phyloP scores from a whole-genome alignment of 2,888 invertebrate genomes.

The Nemotelus pantherinus region DNA sequence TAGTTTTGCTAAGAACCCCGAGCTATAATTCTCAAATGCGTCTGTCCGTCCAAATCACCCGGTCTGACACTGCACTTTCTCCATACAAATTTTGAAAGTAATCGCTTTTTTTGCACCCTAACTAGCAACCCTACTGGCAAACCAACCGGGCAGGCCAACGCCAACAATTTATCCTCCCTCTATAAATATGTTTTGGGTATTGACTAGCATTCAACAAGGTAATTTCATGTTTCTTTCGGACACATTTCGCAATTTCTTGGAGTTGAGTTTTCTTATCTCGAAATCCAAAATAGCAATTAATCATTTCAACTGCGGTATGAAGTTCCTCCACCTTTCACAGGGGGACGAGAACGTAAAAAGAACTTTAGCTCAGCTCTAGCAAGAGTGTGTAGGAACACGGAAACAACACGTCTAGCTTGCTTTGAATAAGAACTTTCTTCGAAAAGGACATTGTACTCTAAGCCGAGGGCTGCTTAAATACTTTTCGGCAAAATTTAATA shows the following conservation, averaged over 20 bases:
- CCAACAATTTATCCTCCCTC: too few species aligned
- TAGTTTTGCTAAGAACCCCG: background rate
- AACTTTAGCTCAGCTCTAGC: conserved; percentile 13
- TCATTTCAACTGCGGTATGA: conserved; percentile 26
- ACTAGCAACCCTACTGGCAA: background rate
- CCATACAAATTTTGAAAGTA: background rate
- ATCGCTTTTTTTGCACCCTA: background rate
- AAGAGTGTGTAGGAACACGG: background rate
- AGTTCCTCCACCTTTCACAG: background rate
- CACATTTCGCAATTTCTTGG: background rate
- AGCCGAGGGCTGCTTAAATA: background rate
- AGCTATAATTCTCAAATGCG: too few species aligned
- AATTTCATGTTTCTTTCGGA: conserved; percentile 9
- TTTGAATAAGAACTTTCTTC: too few species aligned
- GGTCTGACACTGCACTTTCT: background rate
- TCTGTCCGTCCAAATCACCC: background rate
- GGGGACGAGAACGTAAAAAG: conserved; percentile 18
- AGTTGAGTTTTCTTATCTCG: conserved; percentile 20
- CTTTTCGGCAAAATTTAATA: conserved; percentile 27
- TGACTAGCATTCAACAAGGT: background rate
- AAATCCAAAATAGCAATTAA: conserved; percentile 40
- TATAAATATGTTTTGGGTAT: background rate
- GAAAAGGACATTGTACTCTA: too few species aligned
- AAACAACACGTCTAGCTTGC: too few species aligned
- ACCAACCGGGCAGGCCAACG: too few species aligned